Evolutionary conservation across 2,797 vertebrate genomes (phyloP), one percentile per base, ranked within the genome.

Genomic region (Brachyrhaphis roseni): DNA sequence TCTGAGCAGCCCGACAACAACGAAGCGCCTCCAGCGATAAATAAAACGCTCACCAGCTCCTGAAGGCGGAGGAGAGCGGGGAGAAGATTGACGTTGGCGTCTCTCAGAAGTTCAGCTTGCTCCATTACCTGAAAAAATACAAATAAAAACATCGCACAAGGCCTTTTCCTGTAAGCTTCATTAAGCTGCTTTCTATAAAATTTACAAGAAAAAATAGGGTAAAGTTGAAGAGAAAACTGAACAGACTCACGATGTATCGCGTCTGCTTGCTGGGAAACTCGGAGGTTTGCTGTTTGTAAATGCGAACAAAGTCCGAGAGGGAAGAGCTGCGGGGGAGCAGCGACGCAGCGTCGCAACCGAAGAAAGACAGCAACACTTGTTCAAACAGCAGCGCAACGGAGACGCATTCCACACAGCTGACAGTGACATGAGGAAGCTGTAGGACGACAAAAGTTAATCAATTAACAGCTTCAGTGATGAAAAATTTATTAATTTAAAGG

Each of bases 21-120:
- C 36, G 34, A 82, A 81, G 74, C 3, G 74, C 20, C n/a, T 77
- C 66, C 55, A 49, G 57, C 66, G 70, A 85, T 26, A 74, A 75
- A 83, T 74, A 82, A 81, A 41, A 36, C 0, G 45, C 39, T 97
- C 95, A 99, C 98, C 96, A 99, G 78, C 89, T 99, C 98, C 76
- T 99, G 98, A 79, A 99, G 95, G 66, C 98, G 97, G 83, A 99
- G 96, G 79, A 99, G 97, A 0, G 95, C 97, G 45, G 98, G 97
- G 76, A 99, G 96, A 84, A 99, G 90, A 84, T 98, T 98, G 81
- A 95, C 95, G 83, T 98, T 97, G 89, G 97, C 94, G 75, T 99
- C 97, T 91, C 98, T 96, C 79, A 99, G 93, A 74, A 97, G 95
- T 75, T 99, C 98, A 0, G 98, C 97, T 92, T 97, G 97, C 91